Evolutionary conservation across 2,888 invertebrate genomes (phyloP), one percentile per base, ranked within the genome.

Genomic region (Drosophila kambysellisi): DNA sequence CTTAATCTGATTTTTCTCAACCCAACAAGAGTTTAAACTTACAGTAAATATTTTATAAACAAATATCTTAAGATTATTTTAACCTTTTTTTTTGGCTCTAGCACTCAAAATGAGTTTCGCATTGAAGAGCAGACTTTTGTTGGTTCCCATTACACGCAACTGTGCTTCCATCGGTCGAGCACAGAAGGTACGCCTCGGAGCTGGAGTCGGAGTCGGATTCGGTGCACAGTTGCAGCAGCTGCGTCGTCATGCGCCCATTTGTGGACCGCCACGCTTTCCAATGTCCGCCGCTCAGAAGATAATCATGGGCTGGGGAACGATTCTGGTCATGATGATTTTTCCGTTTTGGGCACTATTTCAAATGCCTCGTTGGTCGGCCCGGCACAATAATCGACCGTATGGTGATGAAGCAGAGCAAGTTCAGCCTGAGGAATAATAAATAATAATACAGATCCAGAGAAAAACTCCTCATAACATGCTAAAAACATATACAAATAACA

Each of bases 241-340:
- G 54, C 91, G 91, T 1, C 73, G 52, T 7, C 54, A 74, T 46
- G 25, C 33, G 5, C 76, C 81, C 3, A 53, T 87, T 15, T 58
- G 56, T 25, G 91, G 92, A 7, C 92, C 91, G 7, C 92, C 92
- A 0, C 85, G 91, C 3, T 83, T 58, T 46, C 83, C 65, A 0
- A n/a, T 91, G 57, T 63, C 86, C 1, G 4, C n/a, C 0, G 76
- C 32, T 5, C 63, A 79, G 30, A 73, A 72, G 30, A 0, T 83
- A 0, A 6, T 91, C 0, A 20, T 82, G 0, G 89, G 91, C 12
- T 50, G 74, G 20, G 83, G 83, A 6, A 70, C 74, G 0, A 4
- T 88, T 15, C 0, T 80, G 0, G 0, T 68, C 4, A 88, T 91
- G 88, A 74, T 91, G 89, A 37, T 79, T 15, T 73, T 91, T 25